phyloP scores from a whole-genome alignment of 2,113 vertebrate genomes.

The Hipposideros armiger region DNA sequence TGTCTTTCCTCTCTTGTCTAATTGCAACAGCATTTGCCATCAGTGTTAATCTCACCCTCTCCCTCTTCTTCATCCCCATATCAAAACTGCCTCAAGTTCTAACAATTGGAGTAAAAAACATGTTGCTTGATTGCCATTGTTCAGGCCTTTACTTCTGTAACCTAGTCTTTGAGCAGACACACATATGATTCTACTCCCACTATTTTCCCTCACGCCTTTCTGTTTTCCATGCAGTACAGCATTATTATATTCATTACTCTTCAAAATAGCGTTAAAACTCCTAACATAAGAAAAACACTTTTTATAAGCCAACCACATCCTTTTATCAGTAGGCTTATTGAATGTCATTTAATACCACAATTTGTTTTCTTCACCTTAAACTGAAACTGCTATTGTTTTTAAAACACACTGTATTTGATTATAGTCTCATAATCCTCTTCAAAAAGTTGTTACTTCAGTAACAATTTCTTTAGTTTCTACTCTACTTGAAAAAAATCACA shows the following conservation, averaged over 20 bases:
- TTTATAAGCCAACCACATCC: neutral
- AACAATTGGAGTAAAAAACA: neutral
- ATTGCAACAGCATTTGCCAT: neutral
- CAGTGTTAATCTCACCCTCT: neutral
- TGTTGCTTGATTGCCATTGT: neutral
- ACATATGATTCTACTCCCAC: neutral
- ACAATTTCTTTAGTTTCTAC: neutral
- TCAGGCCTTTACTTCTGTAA: neutral
- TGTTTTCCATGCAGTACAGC: neutral
- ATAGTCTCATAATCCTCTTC: neutral
- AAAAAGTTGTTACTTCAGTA: neutral
- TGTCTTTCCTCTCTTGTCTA: neutral
- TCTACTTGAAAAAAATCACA: neutral
- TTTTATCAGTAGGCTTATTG: neutral
- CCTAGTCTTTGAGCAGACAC: neutral
- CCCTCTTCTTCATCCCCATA: neutral
- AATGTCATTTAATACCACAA: neutral
- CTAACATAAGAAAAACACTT: neutral
- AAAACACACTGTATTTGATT: neutral
- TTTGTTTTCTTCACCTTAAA: neutral
- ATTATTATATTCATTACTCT: neutral
- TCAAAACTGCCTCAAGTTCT: neutral
- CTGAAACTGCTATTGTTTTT: neutral
- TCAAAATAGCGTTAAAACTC: neutral
- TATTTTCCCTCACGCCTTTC: neutral